Evolutionary conservation across 2,888 invertebrate species (phyloP).

Genomic region (Cheilosia pagana): DNA sequence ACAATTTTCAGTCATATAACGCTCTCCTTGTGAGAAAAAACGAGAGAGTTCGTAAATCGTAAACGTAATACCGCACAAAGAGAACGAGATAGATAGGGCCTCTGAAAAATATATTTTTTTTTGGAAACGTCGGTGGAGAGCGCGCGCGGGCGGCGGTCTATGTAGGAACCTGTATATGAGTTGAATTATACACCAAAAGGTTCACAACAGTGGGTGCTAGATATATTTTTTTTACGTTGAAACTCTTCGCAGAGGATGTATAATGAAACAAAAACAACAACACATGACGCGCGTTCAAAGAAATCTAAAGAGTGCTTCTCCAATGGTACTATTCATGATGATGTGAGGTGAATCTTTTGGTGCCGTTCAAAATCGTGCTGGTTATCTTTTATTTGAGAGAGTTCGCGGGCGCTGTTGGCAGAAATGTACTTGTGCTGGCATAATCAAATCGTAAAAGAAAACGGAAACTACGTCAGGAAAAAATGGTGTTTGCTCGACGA

Average conservation of each 20-base stretch:
- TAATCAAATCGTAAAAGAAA: conserved; percentile 42
- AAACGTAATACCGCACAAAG: conserved; percentile 4
- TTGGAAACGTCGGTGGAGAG: conserved; percentile 39
- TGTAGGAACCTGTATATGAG: conserved; percentile 51
- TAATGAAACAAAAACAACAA: conserved; percentile 38
- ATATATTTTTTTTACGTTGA: conserved; percentile 38
- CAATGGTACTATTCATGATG: conserved; percentile 43
- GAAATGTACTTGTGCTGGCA: conserved; percentile 44
- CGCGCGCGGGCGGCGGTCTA: conserved; percentile 31
- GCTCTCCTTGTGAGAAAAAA: conserved; percentile 30
- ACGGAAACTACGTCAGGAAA: conserved; percentile 50
- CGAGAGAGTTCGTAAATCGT: conserved; percentile 18
- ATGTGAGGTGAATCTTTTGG: conserved; percentile 41
- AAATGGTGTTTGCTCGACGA: conserved; percentile 7
- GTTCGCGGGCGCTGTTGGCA: conserved; percentile 43
- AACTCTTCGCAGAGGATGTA: conserved; percentile 32
- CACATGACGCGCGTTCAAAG: conserved; percentile 42
- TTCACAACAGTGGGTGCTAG: conserved; percentile 62
- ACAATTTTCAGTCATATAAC: conserved; percentile 23
- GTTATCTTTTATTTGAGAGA: conserved; percentile 30
- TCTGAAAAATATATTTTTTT: conserved; percentile 43
- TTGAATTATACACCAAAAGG: conserved; percentile 58
- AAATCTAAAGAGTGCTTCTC: conserved; percentile 30
- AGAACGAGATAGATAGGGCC: conserved; percentile 30
- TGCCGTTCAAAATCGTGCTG: conserved; percentile 51